A percentile compares a stretch with the other conserved stretches of the same genome.
phyloP scores from a whole-genome alignment of 1,140 invertebrate species.

The Copidosoma floridanum region DNA sequence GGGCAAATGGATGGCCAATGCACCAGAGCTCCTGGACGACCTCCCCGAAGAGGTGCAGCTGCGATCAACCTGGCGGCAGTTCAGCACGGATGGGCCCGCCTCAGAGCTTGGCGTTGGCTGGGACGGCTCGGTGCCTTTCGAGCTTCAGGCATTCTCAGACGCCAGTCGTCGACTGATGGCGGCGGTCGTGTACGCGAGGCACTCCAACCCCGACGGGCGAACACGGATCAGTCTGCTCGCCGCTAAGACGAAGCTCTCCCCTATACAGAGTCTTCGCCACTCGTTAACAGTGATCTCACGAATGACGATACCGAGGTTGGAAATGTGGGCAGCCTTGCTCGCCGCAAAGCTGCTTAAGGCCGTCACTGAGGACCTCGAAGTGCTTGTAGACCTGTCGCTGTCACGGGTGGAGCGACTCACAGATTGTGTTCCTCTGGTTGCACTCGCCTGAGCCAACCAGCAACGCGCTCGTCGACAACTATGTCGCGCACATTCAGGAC shows the following conservation, averaged over 20 bases:
- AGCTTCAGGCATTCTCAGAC: background rate
- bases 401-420: background rate
- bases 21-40: too few species aligned
- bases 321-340: background rate
- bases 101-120: too few species aligned
- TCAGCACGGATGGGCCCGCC: too few species aligned
- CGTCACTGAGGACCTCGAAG: background rate
- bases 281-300: background rate
- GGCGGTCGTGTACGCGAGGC: background rate
- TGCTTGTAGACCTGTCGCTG: background rate
- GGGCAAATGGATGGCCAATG: too few species aligned
- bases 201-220: background rate
- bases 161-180: background rate
- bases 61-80: too few species aligned
- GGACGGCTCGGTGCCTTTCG: too few species aligned
- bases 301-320: background rate
- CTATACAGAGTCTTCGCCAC: background rate
- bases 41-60: too few species aligned
- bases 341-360: background rate
- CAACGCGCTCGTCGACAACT: too few species aligned
- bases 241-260: background rate
- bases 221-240: too few species aligned
- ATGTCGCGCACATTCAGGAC: constrained; percentile 28
- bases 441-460: background rate
- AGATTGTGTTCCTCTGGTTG: background rate